Conservation (phyloP, 2,113 vertebrate genomes). For the Xiphophorus couchianus region DNA sequence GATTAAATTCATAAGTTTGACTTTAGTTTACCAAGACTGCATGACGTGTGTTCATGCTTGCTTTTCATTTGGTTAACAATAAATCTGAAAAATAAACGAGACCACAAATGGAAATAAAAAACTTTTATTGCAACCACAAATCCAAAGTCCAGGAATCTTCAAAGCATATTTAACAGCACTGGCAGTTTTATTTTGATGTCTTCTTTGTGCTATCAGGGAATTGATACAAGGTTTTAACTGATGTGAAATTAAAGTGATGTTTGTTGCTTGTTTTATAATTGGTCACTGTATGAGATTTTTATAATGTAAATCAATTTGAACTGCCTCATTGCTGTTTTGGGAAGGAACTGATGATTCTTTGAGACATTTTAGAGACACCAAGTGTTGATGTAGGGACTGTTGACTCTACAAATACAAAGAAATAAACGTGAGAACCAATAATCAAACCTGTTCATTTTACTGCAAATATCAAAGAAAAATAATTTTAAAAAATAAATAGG, state of each 20-base stretch:
- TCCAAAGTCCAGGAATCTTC: conserved; percentile 49
- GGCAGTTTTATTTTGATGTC: conserved; percentile 33
- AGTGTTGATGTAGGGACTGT: not conserved
- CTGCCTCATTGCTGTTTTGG: too few relatives aligned
- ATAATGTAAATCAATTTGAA: too few relatives aligned
- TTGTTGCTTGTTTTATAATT: too few relatives aligned
- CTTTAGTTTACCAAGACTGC: not conserved
- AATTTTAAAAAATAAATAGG: not conserved
- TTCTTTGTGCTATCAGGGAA: not conserved
- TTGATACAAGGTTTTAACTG: not conserved
- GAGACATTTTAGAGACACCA: not conserved
- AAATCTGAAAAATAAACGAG: not conserved
- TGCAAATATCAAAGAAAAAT: conserved; percentile 17
- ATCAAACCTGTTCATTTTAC: not conserved
- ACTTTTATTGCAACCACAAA: conserved; percentile 18
- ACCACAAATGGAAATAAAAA: conserved; percentile 15
- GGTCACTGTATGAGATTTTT: too few relatives aligned
- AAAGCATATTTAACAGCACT: conserved; percentile 42
- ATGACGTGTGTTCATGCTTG: not conserved
- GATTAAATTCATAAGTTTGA: not conserved
- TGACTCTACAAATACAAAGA: not conserved
- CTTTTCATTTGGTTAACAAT: not conserved
- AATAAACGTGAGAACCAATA: not conserved
- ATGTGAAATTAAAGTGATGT: too few relatives aligned
- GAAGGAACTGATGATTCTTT: not conserved